Percentiles rank a stretch among this genome's conserved stretches.
phyloP scores from a whole-genome alignment of 2,888 invertebrate genomes.

The Melanotus villosus region DNA sequence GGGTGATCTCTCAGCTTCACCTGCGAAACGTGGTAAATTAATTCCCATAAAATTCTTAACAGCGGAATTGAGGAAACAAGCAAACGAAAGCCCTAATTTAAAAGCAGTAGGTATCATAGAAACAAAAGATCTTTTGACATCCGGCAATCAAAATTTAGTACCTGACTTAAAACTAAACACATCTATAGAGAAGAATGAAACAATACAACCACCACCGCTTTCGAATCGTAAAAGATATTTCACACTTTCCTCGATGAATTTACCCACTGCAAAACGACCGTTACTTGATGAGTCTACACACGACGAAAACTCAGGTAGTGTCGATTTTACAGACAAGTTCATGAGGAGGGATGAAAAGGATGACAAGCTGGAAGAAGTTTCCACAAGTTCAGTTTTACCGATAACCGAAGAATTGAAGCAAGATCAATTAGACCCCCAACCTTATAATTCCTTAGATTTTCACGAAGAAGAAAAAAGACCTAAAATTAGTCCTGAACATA shows the following conservation, averaged over 20 bases:
- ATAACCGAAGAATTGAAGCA: neutral
- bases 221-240: conserved; percentile 49
- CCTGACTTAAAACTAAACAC: neutral
- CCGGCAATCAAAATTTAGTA: neutral
- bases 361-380: conserved; percentile 25
- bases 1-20: conserved; percentile 26
- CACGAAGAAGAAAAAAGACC: no score
- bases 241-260: conserved; percentile 55
- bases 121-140: neutral
- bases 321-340: conserved; percentile 51
- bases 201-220: neutral
- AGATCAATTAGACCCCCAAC: no score
- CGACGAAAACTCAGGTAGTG: conserved; percentile 53
- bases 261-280: conserved; percentile 57
- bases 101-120: neutral
- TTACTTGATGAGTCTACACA: conserved; percentile 58
- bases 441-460: no score
- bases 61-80: conserved; percentile 43
- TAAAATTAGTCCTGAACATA: no score
- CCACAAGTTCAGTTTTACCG: conserved; percentile 6
- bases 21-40: conserved; percentile 46
- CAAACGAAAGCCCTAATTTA: conserved; percentile 13
- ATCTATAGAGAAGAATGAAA: neutral
- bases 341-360: conserved; percentile 49
- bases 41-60: conserved; percentile 52